phyloP scores from a whole-genome alignment of 2,113 vertebrate species.

The Tragelaphus strepsiceros region DNA sequence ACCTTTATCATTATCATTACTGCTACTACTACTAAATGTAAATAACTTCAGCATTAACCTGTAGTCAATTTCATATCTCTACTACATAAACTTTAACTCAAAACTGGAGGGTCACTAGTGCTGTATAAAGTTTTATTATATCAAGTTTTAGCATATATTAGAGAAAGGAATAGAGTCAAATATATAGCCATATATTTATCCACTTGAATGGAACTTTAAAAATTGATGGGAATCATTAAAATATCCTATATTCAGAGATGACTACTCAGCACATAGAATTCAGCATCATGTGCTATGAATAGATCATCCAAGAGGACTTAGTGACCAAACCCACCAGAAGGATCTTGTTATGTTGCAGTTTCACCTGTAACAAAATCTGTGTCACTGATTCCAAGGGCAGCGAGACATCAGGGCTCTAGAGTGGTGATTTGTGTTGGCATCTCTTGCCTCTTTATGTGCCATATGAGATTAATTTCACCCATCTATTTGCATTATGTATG shows the following conservation, averaged over 20 bases:
- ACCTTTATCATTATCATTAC: background rate
- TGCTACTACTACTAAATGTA: background rate
- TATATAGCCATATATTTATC: background rate
- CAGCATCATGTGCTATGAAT: background rate
- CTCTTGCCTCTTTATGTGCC: background rate
- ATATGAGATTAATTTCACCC: slow-evolving; percentile 51
- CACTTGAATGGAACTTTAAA: background rate
- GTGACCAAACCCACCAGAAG: slow-evolving; percentile 20
- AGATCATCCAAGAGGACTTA: slow-evolving; percentile 14
- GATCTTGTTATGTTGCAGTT: background rate
- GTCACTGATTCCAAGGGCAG: background rate
- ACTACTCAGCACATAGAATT: background rate
- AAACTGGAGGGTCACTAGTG: background rate
- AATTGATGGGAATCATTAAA: background rate
- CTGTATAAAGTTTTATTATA: background rate
- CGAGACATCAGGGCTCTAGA: background rate
- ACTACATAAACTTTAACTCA: background rate
- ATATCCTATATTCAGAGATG: background rate
- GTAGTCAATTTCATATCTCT: background rate
- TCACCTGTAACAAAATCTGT: slow-evolving; percentile 29
- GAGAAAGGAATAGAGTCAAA: background rate
- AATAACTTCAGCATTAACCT: background rate
- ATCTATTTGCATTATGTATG: slow-evolving; percentile 30
- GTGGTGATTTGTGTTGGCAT: slow-evolving; percentile 27
- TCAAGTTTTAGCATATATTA: background rate